These are phyloP conservation scores for Chrysaora quinquecirrha DNA, from an alignment of 30 jellyfish, hydroid and myxozoan species.

Conservation along the genomic window DNA sequence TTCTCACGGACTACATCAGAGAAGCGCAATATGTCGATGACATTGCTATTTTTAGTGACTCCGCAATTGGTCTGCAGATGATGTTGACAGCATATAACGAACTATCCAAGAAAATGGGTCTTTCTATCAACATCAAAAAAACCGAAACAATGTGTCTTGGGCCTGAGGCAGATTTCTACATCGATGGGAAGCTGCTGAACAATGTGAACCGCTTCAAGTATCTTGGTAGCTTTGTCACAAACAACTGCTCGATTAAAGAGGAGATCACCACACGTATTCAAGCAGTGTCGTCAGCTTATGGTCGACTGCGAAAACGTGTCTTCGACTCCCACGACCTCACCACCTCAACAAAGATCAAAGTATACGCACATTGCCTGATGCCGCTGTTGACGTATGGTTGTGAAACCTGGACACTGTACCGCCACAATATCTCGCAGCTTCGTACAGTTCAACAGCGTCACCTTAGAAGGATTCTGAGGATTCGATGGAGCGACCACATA, in stretches of 20 bases:
- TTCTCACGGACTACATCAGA: conserved; percentile 28
- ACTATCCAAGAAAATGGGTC: conserved; percentile 51
- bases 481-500: too few relatives aligned
- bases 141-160: conserved; percentile 39
- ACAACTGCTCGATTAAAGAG: conserved; percentile 33
- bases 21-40: conserved; percentile 69
- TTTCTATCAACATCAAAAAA: conserved; percentile 19
- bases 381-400: too few relatives aligned
- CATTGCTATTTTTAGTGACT: conserved; percentile 24
- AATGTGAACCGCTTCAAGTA: background rate
- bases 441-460: too few relatives aligned
- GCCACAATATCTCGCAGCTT: too few relatives aligned
- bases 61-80: conserved; percentile 9
- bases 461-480: too few relatives aligned
- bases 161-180: conserved; percentile 25
- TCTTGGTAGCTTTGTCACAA: conserved; percentile 31
- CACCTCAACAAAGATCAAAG: too few relatives aligned
- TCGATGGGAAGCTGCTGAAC: background rate
- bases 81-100: conserved; percentile 33
- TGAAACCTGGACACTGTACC: too few relatives aligned
- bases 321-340: too few relatives aligned
- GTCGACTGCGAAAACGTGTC: too few relatives aligned
- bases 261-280: conserved; percentile 34
- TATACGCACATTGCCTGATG: too few relatives aligned
- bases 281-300: too few relatives aligned